These are phyloP conservation scores for Geococcyx californianus DNA, from an alignment of 2,113 vertebrate genomes.

Conservation along the genomic window DNA sequence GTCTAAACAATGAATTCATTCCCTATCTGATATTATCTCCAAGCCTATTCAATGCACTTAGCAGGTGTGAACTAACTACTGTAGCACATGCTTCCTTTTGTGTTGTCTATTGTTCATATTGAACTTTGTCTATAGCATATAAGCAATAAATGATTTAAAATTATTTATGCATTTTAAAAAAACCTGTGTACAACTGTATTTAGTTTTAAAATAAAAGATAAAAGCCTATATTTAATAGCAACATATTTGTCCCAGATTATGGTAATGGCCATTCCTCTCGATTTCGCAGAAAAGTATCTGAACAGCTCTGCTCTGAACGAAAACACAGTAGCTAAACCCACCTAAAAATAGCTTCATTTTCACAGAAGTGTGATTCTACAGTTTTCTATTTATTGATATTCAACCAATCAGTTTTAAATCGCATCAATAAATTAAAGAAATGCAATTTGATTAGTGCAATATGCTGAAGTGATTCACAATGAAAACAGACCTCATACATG, in stretches of 20 bases:
- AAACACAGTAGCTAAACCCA: neutral
- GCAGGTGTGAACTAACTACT: conserved; percentile 43
- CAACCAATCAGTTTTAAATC: conserved; percentile 10
- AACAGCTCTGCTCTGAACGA: neutral
- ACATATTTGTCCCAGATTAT: neutral
- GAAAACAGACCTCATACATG: neutral
- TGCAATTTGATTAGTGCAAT: conserved; percentile 32
- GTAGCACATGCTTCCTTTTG: conserved; percentile 40
- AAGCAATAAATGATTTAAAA: neutral
- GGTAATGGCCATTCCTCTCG: neutral
- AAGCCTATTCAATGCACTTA: conserved; percentile 29
- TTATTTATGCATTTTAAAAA: neutral
- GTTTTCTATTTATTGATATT: neutral
- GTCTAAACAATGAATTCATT: conserved; percentile 9
- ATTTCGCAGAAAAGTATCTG: neutral
- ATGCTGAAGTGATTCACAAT: neutral
- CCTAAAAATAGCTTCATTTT: neutral
- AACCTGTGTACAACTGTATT: neutral
- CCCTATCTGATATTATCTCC: neutral
- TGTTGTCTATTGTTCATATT: neutral
- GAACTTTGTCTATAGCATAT: neutral
- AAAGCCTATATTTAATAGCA: neutral
- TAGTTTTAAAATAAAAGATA: neutral
- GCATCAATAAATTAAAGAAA: conserved; percentile 30
- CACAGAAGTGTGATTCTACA: neutral